phyloP scores from a whole-genome alignment of 2,797 vertebrate genomes.

The Poecilia velifera region DNA sequence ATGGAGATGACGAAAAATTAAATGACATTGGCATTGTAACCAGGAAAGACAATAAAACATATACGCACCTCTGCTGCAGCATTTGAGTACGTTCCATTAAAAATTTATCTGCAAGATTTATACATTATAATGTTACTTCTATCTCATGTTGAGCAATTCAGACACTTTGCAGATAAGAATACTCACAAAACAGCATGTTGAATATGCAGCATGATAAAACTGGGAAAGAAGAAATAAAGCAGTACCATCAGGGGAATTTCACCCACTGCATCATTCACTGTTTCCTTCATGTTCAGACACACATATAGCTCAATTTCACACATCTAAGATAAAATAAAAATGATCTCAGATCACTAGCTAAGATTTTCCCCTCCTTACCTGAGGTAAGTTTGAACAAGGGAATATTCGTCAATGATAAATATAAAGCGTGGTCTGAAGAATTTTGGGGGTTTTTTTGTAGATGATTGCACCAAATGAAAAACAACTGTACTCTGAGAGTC shows the following conservation, averaged over 20 bases:
- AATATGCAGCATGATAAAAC: neutral
- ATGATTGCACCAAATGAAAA: slow-evolving; percentile 1
- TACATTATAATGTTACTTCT: neutral
- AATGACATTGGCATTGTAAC: neutral
- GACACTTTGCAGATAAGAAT: neutral
- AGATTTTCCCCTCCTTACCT: neutral
- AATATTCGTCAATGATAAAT: slow-evolving; percentile 2
- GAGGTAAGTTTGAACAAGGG: neutral
- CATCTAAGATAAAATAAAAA: neutral
- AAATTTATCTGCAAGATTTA: neutral
- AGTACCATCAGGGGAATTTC: neutral
- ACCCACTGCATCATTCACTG: neutral
- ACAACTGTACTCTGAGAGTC: slow-evolving; percentile 4
- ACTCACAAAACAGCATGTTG: neutral
- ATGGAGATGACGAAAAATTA: neutral
- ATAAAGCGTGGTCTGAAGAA: neutral
- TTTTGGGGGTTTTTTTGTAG: neutral
- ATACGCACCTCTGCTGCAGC: neutral
- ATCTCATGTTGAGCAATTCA: neutral
- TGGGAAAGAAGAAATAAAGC: neutral
- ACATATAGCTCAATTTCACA: neutral
- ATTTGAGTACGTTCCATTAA: neutral
- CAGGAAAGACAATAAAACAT: neutral
- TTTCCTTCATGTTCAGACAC: neutral
- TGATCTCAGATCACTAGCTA: neutral